phyloP scores from a whole-genome alignment of 2,888 invertebrate genomes.

The Parochlus steinenii region DNA sequence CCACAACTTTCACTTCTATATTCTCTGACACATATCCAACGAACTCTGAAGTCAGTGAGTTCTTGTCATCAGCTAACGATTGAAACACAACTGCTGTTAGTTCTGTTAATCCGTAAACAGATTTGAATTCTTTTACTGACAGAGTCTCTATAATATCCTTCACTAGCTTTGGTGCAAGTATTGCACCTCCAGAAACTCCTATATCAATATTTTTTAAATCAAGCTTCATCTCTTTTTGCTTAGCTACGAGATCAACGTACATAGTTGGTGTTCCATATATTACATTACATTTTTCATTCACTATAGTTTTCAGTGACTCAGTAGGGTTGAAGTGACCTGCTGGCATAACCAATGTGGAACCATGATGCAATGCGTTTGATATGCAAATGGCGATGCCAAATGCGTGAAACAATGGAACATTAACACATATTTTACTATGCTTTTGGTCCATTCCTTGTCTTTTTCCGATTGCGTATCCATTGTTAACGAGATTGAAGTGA shows the following conservation, averaged over 20 bases:
- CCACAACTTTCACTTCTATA: conserved; percentile 40
- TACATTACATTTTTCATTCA: conserved; percentile 49
- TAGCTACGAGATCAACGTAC: conserved; percentile 57
- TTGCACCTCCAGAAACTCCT: conserved; percentile 56
- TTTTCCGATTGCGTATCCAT: conserved; percentile 44
- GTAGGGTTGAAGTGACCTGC: conserved; percentile 40
- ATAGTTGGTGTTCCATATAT: conserved; percentile 73
- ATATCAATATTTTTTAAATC: conserved; percentile 32
- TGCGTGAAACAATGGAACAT: conserved; percentile 70
- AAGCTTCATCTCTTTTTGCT: conserved; percentile 30
- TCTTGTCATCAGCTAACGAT: conserved; percentile 31
- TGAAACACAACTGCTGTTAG: conserved; percentile 36
- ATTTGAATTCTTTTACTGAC: conserved; percentile 32
- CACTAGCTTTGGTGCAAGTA: conserved; percentile 45
- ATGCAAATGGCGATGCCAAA: conserved; percentile 53
- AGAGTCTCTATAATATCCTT: conserved; percentile 34
- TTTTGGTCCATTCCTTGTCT: conserved; percentile 29
- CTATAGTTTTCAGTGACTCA: conserved; percentile 42
- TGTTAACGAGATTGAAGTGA: conserved; percentile 62
- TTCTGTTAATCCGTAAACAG: conserved; percentile 44
- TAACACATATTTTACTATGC: conserved; percentile 35
- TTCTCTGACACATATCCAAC: conserved; percentile 40
- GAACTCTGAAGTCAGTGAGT: conserved; percentile 30
- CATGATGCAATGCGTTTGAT: conserved; percentile 38
- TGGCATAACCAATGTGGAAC: conserved; percentile 44